Percentiles rank a stretch among this genome's conserved stretches.
Evolutionary conservation across 2,888 invertebrate species (phyloP).

Genomic region (Plusia festucae): DNA sequence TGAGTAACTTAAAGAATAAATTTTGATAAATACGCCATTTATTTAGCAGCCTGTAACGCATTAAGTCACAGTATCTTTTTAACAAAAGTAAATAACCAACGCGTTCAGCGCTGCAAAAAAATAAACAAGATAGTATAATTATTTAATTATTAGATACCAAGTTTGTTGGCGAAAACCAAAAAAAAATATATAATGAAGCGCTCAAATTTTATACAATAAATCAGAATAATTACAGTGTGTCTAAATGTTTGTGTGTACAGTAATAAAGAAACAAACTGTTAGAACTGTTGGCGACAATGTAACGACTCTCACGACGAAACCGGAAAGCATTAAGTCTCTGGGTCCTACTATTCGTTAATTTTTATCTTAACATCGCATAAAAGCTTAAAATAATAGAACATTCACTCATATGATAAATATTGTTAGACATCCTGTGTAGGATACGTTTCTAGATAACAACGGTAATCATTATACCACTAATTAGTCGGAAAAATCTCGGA

Average conservation of each 20-base stretch:
- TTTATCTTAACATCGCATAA: constrained; percentile 48
- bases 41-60: background rate
- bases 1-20: background rate
- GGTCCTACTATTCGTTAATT: constrained; percentile 50
- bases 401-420: constrained; percentile 49
- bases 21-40: background rate
- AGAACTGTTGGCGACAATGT: constrained; percentile 55
- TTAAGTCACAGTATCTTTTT: background rate
- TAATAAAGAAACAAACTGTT: constrained; percentile 62
- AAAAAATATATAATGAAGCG: constrained; percentile 46
- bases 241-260: constrained; percentile 59
- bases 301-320: constrained; percentile 59
- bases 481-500: constrained; percentile 40
- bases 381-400: constrained; percentile 44
- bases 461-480: constrained; percentile 38
- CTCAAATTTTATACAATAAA: constrained; percentile 61
- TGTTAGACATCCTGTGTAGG: constrained; percentile 49
- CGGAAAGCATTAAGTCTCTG: constrained; percentile 66
- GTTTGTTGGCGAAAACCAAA: constrained; percentile 39
- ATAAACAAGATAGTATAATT: constrained; percentile 43
- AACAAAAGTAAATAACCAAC: constrained; percentile 23
- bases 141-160: constrained; percentile 50
- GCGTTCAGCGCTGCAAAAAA: constrained; percentile 23
- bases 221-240: constrained; percentile 64
- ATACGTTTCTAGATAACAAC: constrained; percentile 30